Evolutionary conservation across 2,113 vertebrate species (phyloP).

Genomic region (Pterocles gutturalis): DNA sequence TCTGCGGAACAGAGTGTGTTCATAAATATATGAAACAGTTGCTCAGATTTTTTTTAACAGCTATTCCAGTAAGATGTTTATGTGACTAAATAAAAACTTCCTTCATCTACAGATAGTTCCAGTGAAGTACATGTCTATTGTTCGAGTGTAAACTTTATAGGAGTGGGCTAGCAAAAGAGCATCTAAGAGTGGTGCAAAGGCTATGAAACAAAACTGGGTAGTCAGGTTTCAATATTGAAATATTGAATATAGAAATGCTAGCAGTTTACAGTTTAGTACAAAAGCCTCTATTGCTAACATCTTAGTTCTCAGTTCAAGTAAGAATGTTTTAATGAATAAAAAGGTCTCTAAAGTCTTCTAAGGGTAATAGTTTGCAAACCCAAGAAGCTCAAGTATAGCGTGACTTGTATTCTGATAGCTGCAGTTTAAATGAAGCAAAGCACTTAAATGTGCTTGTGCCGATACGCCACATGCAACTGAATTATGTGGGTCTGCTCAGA

Average conservation of each 20-base stretch:
- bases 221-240: neutral
- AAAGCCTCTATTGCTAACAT: neutral
- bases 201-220: neutral
- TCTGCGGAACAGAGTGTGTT: neutral
- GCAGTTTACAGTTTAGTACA: neutral
- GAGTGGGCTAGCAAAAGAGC: neutral
- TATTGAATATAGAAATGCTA: neutral
- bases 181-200: neutral
- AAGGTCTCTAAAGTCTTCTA: neutral
- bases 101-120: neutral
- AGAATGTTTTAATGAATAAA: neutral
- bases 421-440: slow-evolving; percentile 24
- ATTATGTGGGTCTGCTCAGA: neutral
- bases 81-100: neutral
- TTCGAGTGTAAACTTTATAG: neutral
- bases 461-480: neutral
- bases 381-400: neutral
- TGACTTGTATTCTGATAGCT: slow-evolving; percentile 14
- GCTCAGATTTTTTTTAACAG: neutral
- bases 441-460: neutral
- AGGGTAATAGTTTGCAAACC: neutral
- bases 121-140: neutral
- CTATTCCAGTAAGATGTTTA: slow-evolving; percentile 1
- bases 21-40: neutral
- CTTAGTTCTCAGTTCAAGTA: neutral